Evolutionary conservation across 2,888 invertebrate genomes (phyloP).

Genomic region (Megastigmus dorsalis): DNA sequence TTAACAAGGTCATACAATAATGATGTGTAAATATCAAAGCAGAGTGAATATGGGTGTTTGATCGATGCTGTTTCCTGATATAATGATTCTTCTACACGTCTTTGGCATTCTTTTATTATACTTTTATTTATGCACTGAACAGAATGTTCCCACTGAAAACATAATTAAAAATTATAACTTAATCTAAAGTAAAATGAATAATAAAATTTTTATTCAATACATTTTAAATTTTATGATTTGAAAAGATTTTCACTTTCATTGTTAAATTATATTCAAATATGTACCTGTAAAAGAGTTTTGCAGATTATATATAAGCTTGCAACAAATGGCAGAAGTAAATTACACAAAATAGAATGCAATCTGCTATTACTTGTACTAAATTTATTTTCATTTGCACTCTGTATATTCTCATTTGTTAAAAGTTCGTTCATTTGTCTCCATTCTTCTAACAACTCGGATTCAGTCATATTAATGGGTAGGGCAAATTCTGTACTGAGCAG

Average conservation of each 20-base stretch:
- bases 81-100: conserved; percentile 77
- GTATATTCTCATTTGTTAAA: conserved; percentile 60
- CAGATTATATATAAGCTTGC: conserved; percentile 77
- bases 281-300: conserved; percentile 76
- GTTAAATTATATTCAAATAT: conserved; percentile 16
- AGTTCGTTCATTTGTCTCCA: conserved; percentile 62
- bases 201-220: conserved; percentile 5
- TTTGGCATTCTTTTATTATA: conserved; percentile 78
- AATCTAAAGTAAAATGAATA: not conserved
- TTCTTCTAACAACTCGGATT: conserved; percentile 61
- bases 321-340: conserved; percentile 80
- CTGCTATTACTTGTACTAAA: conserved; percentile 74
- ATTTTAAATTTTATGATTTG: conserved; percentile 12
- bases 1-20: conserved; percentile 64
- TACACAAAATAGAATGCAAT: conserved; percentile 77
- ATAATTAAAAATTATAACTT: conserved; percentile 13
- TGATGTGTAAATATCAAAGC: conserved; percentile 78
- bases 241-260: no score
- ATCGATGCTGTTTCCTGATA: conserved; percentile 70
- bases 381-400: conserved; percentile 63
- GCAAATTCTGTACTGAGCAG: conserved; percentile 69
- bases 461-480: conserved; percentile 59
- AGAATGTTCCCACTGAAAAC: conserved; percentile 40
- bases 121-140: conserved; percentile 73
- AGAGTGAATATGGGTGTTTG: conserved; percentile 83